A percentile compares a stretch with the other conserved stretches of the same genome.
phyloP scores from a whole-genome alignment of 2,888 invertebrate species.

The Drosophila paranaensis region DNA sequence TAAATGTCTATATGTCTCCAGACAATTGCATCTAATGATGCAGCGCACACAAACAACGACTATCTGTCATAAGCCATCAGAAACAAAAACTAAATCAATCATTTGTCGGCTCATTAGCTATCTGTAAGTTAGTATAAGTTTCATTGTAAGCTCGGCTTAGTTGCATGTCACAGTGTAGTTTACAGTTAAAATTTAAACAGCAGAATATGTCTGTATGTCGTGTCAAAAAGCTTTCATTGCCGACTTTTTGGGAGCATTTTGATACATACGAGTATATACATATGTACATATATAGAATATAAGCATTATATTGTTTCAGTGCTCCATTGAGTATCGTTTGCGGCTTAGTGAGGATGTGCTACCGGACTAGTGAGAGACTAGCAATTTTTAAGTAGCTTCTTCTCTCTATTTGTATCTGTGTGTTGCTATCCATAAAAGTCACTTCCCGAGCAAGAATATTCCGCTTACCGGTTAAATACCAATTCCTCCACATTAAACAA shows the following conservation, averaged over 20 bases:
- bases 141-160: constrained; percentile 50
- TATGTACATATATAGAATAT: not conserved
- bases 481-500: not conserved
- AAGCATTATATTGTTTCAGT: not conserved
- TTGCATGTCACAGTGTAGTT: constrained; percentile 55
- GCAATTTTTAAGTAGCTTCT: not conserved
- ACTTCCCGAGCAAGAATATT: too few relatives aligned
- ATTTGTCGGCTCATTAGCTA: constrained; percentile 47
- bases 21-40: constrained; percentile 23
- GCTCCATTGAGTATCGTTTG: not conserved
- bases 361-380: not conserved
- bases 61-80: constrained; percentile 22
- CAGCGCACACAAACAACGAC: constrained; percentile 22
- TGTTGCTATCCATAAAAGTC: too few relatives aligned
- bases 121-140: constrained; percentile 66
- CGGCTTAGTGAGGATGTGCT: not conserved
- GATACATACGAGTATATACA: not conserved
- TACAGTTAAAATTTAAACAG: constrained; percentile 5
- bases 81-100: constrained; percentile 18
- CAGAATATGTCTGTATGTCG: not conserved
- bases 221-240: not conserved
- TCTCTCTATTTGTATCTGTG: too few relatives aligned
- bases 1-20: constrained; percentile 20
- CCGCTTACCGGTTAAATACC: not conserved
- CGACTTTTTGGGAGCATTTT: not conserved